Base-by-base conservation (phyloP, 2,113 vertebrate species). In the Megatriorchis doriae region DNA sequence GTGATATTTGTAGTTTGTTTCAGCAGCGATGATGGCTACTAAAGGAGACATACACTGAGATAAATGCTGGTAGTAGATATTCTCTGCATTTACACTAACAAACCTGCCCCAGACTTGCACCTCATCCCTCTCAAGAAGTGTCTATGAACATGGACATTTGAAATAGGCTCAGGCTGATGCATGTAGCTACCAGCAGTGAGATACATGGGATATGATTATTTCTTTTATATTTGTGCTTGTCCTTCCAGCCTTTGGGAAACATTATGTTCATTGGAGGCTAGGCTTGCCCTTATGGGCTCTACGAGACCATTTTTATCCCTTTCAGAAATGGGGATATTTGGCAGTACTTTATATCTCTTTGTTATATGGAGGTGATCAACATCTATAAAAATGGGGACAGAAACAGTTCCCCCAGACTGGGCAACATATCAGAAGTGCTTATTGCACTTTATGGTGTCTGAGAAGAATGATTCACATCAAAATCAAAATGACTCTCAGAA, bases 101-200 rank as follows among this genome's bases (percentile, higher is more conserved):
- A 15, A 56, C n/a, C 34, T 85, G 12, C 14, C 43, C 29, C 42
- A 59, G 38, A 38, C 17, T 45, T 85, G 48, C 9, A 85, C 16
- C 52, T 81, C 20, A 48, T 22, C 40, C 31, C 34, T 53, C 18
- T 34, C 45, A 32, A 32, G 65, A 73, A 66, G 40, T 11, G 5
- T 32, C 56, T 81, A 0, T 53, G 38, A 58, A 13, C 5, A 1
- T 4, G 10, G 50, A 27, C 1, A 0, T 68, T 55, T 86, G 45
- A 45, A 63, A 75, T 10, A 40, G 38, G 43, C 26, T 93, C 47
- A 59, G 19, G 38, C 13, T 21, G 47, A 13, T 34, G 25, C 45
- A 47, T 58, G 16, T n/a, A 80, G 47, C n/a, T 59, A 63, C 27
- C 23, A 45, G 83, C 21, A 48, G 31, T 7, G 22, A 67, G 36